Percentiles rank a stretch among this genome's conserved stretches.
Conservation (phyloP, 2,888 invertebrate species). For the Papilio elwesi region DNA sequence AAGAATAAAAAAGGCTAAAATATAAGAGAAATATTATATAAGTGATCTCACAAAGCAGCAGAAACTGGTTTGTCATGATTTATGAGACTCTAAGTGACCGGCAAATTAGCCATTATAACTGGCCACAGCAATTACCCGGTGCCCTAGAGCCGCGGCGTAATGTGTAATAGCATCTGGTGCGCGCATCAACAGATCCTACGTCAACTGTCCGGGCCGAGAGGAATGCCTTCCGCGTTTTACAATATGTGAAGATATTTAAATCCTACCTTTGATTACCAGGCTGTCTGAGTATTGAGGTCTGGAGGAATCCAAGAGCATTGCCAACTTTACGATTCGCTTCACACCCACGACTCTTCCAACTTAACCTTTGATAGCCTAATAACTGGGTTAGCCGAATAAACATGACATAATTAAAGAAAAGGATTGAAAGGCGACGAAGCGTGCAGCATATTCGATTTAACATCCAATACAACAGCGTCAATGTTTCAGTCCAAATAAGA, state of each 20-base stretch:
- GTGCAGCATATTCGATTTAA: too few relatives aligned
- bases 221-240: slow-evolving; percentile 33
- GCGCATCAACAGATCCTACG: slow-evolving; percentile 7
- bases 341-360: too few relatives aligned
- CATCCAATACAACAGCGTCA: too few relatives aligned
- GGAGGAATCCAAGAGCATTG: too few relatives aligned
- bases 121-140: slow-evolving; percentile 31
- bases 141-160: slow-evolving; percentile 21
- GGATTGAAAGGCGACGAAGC: too few relatives aligned
- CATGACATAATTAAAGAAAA: too few relatives aligned
- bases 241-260: not conserved
- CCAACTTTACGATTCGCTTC: too few relatives aligned
- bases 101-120: slow-evolving; percentile 15
- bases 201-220: slow-evolving; percentile 1
- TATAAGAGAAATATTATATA: not conserved
- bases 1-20: too few relatives aligned
- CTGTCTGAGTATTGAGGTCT: too few relatives aligned
- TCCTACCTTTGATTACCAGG: not conserved
- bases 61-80: slow-evolving; percentile 10
- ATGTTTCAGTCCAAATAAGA: too few relatives aligned
- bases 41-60: not conserved
- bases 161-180: slow-evolving; percentile 12
- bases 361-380: too few relatives aligned
- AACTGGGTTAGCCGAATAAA: too few relatives aligned
- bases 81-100: slow-evolving; percentile 13